phyloP scores from a whole-genome alignment of 2,797 vertebrate species.

The Lepidocolaptes lacrymiger region DNA sequence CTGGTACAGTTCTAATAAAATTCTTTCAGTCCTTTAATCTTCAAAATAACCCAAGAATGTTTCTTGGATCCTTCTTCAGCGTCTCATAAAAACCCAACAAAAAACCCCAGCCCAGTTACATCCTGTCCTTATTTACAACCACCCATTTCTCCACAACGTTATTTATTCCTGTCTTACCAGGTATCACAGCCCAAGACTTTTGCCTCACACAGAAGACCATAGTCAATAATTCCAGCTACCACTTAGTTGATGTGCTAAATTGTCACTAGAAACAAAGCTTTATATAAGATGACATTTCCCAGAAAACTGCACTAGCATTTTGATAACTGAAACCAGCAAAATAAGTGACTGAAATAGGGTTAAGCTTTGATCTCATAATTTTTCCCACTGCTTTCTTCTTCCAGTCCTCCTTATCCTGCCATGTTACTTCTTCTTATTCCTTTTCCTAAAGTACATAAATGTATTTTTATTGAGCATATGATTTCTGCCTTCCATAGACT shows the following conservation, averaged over 20 bases:
- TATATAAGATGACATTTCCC: background rate
- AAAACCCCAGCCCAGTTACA: background rate
- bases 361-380: background rate
- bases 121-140: background rate
- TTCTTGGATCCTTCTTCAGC: background rate
- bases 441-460: background rate
- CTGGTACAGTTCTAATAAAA: background rate
- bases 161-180: background rate
- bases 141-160: background rate
- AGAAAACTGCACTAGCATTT: background rate
- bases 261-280: background rate
- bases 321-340: background rate
- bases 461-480: background rate
- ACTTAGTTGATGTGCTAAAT: background rate
- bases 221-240: background rate
- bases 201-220: background rate
- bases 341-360: background rate
- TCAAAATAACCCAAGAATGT: background rate
- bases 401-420: background rate
- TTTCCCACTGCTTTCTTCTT: background rate
- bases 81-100: background rate
- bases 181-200: background rate
- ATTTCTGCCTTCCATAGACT: background rate
- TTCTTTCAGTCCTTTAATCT: background rate
- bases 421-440: background rate